Base-by-base conservation (phyloP, 2,888 invertebrate species). In the Bombylius major region DNA sequence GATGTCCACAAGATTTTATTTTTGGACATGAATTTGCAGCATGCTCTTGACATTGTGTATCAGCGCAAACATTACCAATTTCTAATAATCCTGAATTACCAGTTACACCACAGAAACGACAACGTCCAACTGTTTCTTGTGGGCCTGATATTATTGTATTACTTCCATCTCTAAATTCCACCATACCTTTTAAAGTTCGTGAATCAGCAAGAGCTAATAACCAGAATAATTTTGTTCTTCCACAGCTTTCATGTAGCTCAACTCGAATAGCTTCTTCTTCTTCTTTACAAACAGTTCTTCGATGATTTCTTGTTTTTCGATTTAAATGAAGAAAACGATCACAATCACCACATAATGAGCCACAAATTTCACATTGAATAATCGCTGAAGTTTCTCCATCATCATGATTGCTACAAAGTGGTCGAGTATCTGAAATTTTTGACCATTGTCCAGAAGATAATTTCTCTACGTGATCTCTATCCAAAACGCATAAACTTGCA, bases 231-330 rank as follows among this genome's bases (percentile, higher is more conserved):
- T 97, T 96, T 2, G 93, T 94, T 45, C 98, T 81, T 0, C 97
- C 97, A 70, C 97, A 97, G 0, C 89, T 87, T 74, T 95, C 97
- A 73, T 98, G 97, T n/a, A 97, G 80, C 73, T 98, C 96, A 6
- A 98, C 92, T 60, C 92, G 87, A 59, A 97, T 94, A 0, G 95
- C 91, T 70, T 94, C 93, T 68, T 96, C 94, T 67, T 96, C 95
- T 69, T 95, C 95, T 71, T 95, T 95, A 75, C 95, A 95, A 1
- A 71, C 74, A 47, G 75, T 75, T 72, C 95, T 76, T 61, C 87
- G 85, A 71, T 97, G 97, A 59, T 82, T 80, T 56, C 92, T 80
- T 3, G 92, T 91, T 65, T 86, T 83, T 52, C 93, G 80, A 69
- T 92, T 93, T 55, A 98, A 81, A 75, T 99, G 98, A 58, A 99